A percentile compares a stretch with the other conserved stretches of the same genome.
These are phyloP conservation scores for Spodoptera exigua DNA, from an alignment of 2,888 invertebrate genomes.

Conservation along the genomic window DNA sequence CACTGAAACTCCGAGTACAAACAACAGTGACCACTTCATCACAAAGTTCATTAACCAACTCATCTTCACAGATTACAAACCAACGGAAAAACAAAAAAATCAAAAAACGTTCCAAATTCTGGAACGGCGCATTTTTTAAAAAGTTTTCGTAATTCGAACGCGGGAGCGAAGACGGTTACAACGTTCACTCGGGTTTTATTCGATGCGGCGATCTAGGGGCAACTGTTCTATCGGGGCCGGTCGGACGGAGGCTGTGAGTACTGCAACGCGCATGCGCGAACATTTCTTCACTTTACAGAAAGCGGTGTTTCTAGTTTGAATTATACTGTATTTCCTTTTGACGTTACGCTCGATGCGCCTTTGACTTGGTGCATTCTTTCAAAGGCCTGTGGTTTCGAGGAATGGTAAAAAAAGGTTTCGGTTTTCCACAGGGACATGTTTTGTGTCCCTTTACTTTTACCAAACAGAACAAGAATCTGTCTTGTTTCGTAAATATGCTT, in stretches of 20 bases:
- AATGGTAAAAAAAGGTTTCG: slow-evolving; percentile 44
- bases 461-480: background rate
- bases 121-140: slow-evolving; percentile 52
- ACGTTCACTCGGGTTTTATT: slow-evolving; percentile 48
- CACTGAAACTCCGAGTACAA: slow-evolving; percentile 84
- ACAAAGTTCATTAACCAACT: slow-evolving; percentile 70
- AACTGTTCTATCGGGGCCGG: slow-evolving; percentile 62
- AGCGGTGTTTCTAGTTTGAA: slow-evolving; percentile 63
- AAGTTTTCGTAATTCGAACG: slow-evolving; percentile 63
- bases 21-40: slow-evolving; percentile 76
- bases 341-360: slow-evolving; percentile 65
- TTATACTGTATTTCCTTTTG: slow-evolving; percentile 70
- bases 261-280: slow-evolving; percentile 67
- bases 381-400: slow-evolving; percentile 41
- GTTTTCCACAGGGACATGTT: slow-evolving; percentile 12
- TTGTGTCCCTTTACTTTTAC: slow-evolving; percentile 13
- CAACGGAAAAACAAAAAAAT: slow-evolving; percentile 26
- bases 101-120: slow-evolving; percentile 57
- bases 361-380: slow-evolving; percentile 66
- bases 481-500: slow-evolving; percentile 10
- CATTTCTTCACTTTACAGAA: slow-evolving; percentile 47
- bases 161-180: slow-evolving; percentile 42
- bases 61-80: slow-evolving; percentile 48
- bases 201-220: slow-evolving; percentile 56
- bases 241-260: slow-evolving; percentile 60